Percentiles rank a stretch among this genome's conserved stretches.
Evolutionary conservation across 2,113 vertebrate species (phyloP).

Genomic region (Morone chrysops): DNA sequence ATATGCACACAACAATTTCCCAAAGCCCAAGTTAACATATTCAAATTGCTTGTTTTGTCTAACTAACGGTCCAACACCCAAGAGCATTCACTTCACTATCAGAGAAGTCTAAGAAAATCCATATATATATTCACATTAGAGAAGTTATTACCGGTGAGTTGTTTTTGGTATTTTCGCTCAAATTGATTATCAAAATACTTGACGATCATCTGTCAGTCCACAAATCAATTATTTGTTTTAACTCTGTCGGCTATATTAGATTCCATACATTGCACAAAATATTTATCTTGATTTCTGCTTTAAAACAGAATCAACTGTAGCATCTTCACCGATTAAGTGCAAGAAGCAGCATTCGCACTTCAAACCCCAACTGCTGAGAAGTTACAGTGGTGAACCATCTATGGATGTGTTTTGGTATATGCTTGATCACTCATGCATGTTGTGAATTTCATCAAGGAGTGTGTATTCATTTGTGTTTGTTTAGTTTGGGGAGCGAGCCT

Average conservation of each 20-base stretch:
- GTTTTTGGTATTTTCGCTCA: too few relatives aligned
- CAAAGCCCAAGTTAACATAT: not conserved
- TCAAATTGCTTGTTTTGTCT: not conserved
- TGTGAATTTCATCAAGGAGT: slow-evolving; percentile 71
- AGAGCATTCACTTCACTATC: not conserved
- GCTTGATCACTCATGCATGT: slow-evolving; percentile 78
- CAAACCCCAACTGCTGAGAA: slow-evolving; percentile 48
- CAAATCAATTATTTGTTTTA: too few relatives aligned
- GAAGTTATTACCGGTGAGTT: too few relatives aligned
- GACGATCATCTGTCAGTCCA: too few relatives aligned
- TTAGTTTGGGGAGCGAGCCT: slow-evolving; percentile 70
- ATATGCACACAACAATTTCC: not conserved
- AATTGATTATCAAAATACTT: too few relatives aligned
- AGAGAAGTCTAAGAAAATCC: not conserved
- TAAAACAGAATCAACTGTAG: slow-evolving; percentile 8
- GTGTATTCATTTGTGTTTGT: slow-evolving; percentile 75
- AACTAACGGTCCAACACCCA: not conserved
- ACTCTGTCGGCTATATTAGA: too few relatives aligned
- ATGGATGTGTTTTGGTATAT: slow-evolving; percentile 61
- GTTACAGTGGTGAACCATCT: slow-evolving; percentile 41
- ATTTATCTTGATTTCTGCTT: not conserved
- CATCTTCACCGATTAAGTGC: not conserved
- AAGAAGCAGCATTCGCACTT: slow-evolving; percentile 16
- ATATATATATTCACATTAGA: not conserved
- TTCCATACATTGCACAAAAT: too few relatives aligned